Conservation (phyloP, 37 sponge, comb jelly and placozoan genomes). For the Petrosia ficiformis region DNA sequence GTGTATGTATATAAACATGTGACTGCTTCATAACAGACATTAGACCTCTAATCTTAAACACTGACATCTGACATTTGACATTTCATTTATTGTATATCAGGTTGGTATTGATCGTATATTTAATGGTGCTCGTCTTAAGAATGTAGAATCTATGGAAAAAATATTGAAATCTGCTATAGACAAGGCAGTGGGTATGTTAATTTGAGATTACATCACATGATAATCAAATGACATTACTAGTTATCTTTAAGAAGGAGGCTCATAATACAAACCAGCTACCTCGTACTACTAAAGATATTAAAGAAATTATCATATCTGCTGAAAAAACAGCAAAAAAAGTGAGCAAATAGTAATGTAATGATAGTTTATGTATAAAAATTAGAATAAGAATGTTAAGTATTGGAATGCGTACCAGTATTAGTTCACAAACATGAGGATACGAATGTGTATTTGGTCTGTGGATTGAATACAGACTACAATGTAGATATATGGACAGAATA, state of each 20-base stretch:
- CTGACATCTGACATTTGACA: neutral
- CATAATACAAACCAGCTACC: slow-evolving; percentile 55
- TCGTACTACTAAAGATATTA: slow-evolving; percentile 25
- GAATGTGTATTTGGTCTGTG: no score
- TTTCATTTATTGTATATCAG: no score
- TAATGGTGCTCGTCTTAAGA: slow-evolving; percentile 59
- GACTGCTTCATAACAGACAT: no score
- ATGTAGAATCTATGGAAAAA: slow-evolving; percentile 53
- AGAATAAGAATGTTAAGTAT: no score
- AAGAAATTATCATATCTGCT: slow-evolving; percentile 17
- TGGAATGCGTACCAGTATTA: no score
- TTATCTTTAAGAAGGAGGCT: slow-evolving; percentile 30
- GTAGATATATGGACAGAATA: no score
- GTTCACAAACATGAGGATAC: no score
- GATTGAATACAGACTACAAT: no score
- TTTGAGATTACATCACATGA: neutral
- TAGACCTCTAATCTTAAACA: no score
- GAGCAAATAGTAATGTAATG: no score
- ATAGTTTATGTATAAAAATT: no score
- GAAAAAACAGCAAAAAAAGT: slow-evolving; percentile 12
- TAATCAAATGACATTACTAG: slow-evolving; percentile 10
- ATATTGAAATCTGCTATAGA: slow-evolving; percentile 40
- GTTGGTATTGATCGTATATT: slow-evolving; percentile 49
- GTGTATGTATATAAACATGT: no score
- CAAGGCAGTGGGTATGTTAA: slow-evolving; percentile 45